A percentile compares a stretch with the other conserved stretches of the same genome.
These are phyloP conservation scores for Rhagonycha lutea DNA, from an alignment of 2,888 invertebrate species.

Conservation along the genomic window DNA sequence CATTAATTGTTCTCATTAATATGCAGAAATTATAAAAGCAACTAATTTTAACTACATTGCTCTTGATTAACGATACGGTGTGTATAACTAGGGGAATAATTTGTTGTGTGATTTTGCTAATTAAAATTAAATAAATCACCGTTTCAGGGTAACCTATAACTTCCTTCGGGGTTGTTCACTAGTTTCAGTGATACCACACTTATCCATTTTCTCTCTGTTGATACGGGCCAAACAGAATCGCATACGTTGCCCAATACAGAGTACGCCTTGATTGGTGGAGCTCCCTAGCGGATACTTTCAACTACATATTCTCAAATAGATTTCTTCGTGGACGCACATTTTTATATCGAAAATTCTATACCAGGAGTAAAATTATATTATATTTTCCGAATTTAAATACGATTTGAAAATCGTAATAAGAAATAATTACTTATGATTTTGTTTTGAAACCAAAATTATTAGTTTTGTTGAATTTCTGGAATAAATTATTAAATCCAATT, in stretches of 20 bases:
- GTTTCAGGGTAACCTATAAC: not conserved
- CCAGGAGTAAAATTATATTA: not conserved
- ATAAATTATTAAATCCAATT: not conserved
- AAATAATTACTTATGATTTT: no score
- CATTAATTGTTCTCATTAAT: not conserved
- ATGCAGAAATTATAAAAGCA: not conserved
- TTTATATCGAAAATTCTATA: not conserved
- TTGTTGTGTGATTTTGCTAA: not conserved
- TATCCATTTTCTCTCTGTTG: not conserved
- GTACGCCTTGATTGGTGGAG: not conserved
- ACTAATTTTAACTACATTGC: not conserved
- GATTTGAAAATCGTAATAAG: no score
- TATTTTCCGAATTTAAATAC: not conserved
- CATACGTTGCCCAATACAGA: not conserved
- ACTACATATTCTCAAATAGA: not conserved
- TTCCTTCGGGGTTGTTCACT: not conserved
- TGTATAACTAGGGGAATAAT: not conserved
- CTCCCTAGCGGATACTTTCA: not conserved
- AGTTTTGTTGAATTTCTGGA: not conserved
- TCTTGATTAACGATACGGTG: not conserved
- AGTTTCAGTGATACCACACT: not conserved
- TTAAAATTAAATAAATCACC: not conserved
- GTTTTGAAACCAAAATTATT: not conserved
- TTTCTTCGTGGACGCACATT: not conserved
- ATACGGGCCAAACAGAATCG: not conserved